phyloP scores from a whole-genome alignment of 2,113 vertebrate species.

The Boleophthalmus pectinirostris region DNA sequence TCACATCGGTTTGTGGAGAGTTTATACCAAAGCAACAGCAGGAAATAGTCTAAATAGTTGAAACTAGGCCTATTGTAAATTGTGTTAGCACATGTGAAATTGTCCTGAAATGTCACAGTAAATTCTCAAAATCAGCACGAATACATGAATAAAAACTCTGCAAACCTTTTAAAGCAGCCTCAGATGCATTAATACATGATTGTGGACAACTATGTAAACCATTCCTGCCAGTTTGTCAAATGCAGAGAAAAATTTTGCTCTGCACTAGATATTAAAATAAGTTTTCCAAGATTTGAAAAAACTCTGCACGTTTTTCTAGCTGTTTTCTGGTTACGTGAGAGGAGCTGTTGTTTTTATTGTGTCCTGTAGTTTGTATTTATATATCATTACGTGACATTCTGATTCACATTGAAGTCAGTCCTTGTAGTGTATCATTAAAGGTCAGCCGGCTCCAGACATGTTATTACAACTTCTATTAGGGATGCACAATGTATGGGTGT shows the following conservation, averaged over 20 bases:
- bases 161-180: background rate
- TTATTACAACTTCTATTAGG: background rate
- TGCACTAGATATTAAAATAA: background rate
- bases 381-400: background rate
- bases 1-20: background rate
- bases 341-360: background rate
- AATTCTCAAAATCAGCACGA: background rate
- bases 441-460: background rate
- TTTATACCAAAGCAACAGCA: background rate
- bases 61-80: background rate
- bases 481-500: background rate
- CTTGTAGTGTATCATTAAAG: constrained; percentile 4
- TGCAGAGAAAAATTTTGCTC: too few relatives aligned
- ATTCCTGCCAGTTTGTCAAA: too few relatives aligned
- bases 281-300: too few relatives aligned
- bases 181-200: too few relatives aligned
- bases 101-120: background rate
- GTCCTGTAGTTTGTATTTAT: background rate
- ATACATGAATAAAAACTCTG: background rate
- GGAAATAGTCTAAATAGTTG: constrained; percentile 1
- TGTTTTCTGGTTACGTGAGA: background rate
- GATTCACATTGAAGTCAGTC: background rate
- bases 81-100: background rate
- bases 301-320: background rate
- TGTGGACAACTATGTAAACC: too few relatives aligned